Percentiles rank a stretch among this genome's conserved stretches.
These are phyloP conservation scores for Rhynchonycteris naso DNA, from an alignment of 2,797 vertebrate species.

Conservation along the genomic window DNA sequence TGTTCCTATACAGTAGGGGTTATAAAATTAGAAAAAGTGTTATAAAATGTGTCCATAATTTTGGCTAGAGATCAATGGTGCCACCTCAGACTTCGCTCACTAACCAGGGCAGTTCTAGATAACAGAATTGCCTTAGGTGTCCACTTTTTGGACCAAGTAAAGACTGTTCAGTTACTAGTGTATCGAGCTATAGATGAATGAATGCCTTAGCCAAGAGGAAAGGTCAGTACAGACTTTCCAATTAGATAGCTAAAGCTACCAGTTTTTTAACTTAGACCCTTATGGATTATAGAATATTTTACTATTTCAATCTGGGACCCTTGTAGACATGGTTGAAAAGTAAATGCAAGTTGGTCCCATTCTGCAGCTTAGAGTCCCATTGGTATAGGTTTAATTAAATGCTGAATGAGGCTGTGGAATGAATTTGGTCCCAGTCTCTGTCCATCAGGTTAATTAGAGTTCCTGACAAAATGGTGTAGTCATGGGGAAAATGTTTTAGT, in stretches of 20 bases:
- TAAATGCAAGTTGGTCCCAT: not conserved
- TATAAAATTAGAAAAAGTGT: not conserved
- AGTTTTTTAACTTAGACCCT: not conserved
- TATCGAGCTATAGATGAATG: not conserved
- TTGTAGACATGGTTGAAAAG: not conserved
- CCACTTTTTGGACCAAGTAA: not conserved
- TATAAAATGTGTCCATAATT: not conserved
- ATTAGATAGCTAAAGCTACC: not conserved
- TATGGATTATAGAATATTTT: not conserved
- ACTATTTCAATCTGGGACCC: not conserved
- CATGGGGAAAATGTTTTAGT: not conserved
- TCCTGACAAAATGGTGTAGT: not conserved
- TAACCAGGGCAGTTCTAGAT: not conserved
- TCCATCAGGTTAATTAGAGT: not conserved
- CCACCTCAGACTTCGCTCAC: not conserved
- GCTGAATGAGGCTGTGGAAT: not conserved
- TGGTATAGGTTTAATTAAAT: not conserved
- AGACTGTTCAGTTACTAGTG: slow-evolving; percentile 11
- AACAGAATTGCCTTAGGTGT: not conserved
- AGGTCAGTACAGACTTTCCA: slow-evolving; percentile 6
- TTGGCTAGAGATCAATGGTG: not conserved
- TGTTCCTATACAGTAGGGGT: not conserved
- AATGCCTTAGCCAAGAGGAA: not conserved
- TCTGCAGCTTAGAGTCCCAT: not conserved
- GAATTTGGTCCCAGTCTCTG: not conserved